A percentile compares a stretch with the other conserved stretches of the same genome.
These are phyloP conservation scores for Boleophthalmus pectinirostris DNA, from an alignment of 2,113 vertebrate genomes.

Conservation along the genomic window DNA sequence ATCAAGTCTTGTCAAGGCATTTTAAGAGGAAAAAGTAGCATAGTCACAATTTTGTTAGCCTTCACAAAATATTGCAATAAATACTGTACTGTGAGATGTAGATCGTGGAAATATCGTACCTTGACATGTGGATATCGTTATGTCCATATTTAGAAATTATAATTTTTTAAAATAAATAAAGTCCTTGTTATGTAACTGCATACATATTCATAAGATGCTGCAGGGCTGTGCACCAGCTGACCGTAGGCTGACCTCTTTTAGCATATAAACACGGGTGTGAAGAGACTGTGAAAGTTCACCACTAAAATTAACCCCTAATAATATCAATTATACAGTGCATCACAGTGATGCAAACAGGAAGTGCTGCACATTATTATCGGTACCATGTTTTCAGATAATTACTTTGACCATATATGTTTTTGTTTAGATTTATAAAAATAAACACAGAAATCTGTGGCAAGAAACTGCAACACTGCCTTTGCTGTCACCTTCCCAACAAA, in stretches of 20 bases:
- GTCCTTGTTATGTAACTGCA: not conserved
- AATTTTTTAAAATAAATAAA: not conserved
- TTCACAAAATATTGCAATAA: too few species aligned
- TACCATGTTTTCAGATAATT: not conserved
- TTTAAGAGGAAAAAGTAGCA: too few species aligned
- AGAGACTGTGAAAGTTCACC: not conserved
- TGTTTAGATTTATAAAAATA: not conserved
- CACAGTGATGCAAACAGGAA: not conserved
- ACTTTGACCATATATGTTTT: not conserved
- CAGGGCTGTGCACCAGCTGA: not conserved
- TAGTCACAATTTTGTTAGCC: too few species aligned
- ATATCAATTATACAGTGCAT: not conserved
- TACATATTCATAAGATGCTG: not conserved
- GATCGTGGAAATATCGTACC: too few species aligned
- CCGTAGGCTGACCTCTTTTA: not conserved
- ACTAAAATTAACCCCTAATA: not conserved
- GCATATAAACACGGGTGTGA: too few species aligned
- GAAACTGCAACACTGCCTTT: constrained; percentile 7
- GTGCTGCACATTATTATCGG: not conserved
- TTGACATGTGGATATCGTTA: too few species aligned
- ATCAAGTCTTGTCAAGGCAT: too few species aligned
- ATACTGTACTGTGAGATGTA: too few species aligned
- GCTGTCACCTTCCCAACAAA: constrained; percentile 19
- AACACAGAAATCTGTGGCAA: not conserved
- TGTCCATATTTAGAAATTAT: too few species aligned